Conservation (phyloP, 2,113 vertebrate species). For the Hiodon alosoides region DNA sequence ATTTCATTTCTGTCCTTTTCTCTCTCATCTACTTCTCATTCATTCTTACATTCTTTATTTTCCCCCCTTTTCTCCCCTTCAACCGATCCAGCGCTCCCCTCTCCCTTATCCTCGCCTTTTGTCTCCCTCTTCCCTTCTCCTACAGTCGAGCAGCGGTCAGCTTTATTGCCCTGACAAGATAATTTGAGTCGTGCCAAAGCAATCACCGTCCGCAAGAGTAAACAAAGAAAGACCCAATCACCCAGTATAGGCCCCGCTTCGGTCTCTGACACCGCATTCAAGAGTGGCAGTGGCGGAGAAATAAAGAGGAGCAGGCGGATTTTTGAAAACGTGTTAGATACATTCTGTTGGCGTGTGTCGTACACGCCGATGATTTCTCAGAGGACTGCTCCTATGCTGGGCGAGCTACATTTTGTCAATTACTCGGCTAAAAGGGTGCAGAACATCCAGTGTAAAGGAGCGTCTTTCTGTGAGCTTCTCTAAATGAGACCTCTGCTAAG, state of each 20-base stretch:
- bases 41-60: not conserved
- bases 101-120: conserved; percentile 25
- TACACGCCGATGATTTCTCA: too few relatives aligned
- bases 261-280: not conserved
- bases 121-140: conserved; percentile 31
- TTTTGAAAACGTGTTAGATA: conserved; percentile 1
- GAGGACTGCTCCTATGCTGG: not conserved
- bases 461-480: too few relatives aligned
- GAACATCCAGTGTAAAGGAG: too few relatives aligned
- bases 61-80: conserved; percentile 21
- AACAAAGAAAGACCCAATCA: conserved; percentile 57
- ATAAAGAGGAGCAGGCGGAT: not conserved
- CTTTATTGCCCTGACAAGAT: conserved; percentile 66
- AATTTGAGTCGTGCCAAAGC: conserved; percentile 62
- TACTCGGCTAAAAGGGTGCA: too few relatives aligned
- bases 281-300: not conserved
- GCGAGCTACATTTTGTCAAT: not conserved
- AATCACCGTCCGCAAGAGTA: conserved; percentile 47
- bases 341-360: too few relatives aligned
- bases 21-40: conserved; percentile 20
- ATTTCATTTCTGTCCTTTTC: conserved; percentile 13
- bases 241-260: not conserved
- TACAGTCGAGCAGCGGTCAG: conserved; percentile 33
- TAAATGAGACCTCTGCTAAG: not conserved
- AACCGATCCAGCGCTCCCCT: conserved; percentile 31